These are phyloP conservation scores for Cheilosia soror DNA, from an alignment of 2,888 invertebrate genomes.

Conservation along the genomic window DNA sequence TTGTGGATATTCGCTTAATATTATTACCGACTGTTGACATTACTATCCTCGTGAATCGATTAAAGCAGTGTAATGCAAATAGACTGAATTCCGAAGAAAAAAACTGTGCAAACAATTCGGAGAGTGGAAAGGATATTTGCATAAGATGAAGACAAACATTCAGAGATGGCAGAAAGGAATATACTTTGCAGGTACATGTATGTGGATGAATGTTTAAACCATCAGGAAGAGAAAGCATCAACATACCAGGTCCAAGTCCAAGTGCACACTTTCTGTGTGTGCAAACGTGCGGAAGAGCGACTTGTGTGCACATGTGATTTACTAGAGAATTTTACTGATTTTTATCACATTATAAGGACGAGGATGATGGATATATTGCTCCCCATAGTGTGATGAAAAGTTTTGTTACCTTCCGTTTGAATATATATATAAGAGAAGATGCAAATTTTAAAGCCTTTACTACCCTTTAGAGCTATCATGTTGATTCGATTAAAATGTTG, in stretches of 20 bases:
- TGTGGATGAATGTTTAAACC: background rate
- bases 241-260: too few relatives aligned
- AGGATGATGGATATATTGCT: background rate
- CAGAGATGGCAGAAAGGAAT: background rate
- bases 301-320: conserved; percentile 26
- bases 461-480: too few relatives aligned
- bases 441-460: too few relatives aligned
- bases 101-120: conserved; percentile 34
- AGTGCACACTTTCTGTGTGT: too few relatives aligned
- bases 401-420: background rate
- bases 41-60: conserved; percentile 30
- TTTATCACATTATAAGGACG: background rate
- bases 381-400: too few relatives aligned
- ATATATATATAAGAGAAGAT: too few relatives aligned
- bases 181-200: too few relatives aligned
- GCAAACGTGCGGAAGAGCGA: background rate
- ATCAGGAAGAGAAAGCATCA: background rate
- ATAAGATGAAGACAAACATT: conserved; percentile 38
- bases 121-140: conserved; percentile 37
- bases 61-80: conserved; percentile 32
- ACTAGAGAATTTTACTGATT: background rate
- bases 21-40: conserved; percentile 18
- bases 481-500: too few relatives aligned
- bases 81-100: background rate
- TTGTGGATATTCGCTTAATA: conserved; percentile 7